Evolutionary conservation across 2,888 invertebrate genomes (phyloP).

Genomic region (Capitulum mitella): DNA sequence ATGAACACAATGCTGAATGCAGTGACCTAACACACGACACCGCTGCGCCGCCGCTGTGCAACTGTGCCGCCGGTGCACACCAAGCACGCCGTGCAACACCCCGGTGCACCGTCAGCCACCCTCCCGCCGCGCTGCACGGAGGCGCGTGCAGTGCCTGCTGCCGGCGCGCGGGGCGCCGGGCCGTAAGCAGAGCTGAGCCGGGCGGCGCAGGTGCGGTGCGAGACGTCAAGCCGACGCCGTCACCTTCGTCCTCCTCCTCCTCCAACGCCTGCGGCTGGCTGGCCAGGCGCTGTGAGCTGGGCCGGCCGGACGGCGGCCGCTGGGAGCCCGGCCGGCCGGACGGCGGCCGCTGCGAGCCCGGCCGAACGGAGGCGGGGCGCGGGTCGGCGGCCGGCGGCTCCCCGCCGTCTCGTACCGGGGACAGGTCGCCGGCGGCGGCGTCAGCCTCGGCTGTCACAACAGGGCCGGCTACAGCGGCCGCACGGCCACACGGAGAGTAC

Average conservation of each 20-base stretch:
- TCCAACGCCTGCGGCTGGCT: not conserved
- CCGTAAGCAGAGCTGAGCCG: too few species aligned
- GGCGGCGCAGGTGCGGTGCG: too few species aligned
- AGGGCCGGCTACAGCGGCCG: not conserved
- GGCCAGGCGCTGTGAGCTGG: not conserved
- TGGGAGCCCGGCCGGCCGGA: not conserved
- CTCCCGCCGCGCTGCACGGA: too few species aligned
- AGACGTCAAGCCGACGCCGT: not conserved
- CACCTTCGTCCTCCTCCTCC: conserved; percentile 16
- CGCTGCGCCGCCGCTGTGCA: too few species aligned
- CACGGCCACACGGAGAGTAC: too few species aligned
- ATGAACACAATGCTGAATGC: too few species aligned
- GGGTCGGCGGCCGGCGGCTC: not conserved
- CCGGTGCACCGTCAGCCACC: too few species aligned
- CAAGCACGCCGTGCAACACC: too few species aligned
- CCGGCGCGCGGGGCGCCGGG: too few species aligned
- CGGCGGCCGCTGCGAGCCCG: not conserved
- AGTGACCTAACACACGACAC: too few species aligned
- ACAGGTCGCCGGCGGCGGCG: not conserved
- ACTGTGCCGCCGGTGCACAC: too few species aligned
- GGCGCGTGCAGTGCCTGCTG: too few species aligned
- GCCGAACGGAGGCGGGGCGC: not conserved
- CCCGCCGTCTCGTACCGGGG: not conserved
- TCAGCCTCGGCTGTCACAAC: not conserved
- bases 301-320: not conserved